These are phyloP conservation scores for Cinclus cinclus DNA, from an alignment of 2,113 vertebrate genomes.

Conservation along the genomic window DNA sequence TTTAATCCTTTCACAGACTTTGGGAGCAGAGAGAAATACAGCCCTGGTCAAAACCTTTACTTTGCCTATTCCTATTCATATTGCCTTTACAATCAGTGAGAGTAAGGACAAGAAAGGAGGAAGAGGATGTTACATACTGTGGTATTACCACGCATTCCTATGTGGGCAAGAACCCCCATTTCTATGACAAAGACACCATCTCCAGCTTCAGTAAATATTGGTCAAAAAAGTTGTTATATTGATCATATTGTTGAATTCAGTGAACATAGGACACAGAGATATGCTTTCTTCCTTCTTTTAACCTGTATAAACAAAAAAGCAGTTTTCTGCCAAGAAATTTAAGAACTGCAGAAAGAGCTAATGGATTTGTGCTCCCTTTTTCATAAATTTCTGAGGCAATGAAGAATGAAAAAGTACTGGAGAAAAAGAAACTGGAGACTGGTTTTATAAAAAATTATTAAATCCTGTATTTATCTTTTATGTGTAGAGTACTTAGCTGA, in stretches of 20 bases:
- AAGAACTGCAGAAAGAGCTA: background rate
- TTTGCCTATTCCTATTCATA: background rate
- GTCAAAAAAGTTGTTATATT: background rate
- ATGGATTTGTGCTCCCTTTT: background rate
- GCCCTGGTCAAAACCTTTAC: background rate
- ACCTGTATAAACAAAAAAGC: accelerated
- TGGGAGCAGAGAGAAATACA: background rate
- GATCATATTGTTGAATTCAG: background rate
- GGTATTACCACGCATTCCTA: background rate
- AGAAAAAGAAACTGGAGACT: background rate
- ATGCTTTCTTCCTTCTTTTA: background rate
- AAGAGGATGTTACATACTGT: background rate
- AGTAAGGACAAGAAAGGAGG: background rate
- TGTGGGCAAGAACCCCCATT: background rate
- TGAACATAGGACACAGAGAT: background rate
- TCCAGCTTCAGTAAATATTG: background rate
- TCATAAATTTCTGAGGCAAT: background rate
- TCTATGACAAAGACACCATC: background rate
- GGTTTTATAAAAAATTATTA: background rate
- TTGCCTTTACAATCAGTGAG: background rate
- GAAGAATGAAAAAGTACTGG: background rate
- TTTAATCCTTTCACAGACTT: background rate
- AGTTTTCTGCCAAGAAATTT: background rate
- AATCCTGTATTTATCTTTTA: background rate
- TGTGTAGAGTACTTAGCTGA: background rate